These are phyloP conservation scores for Cryptotis parvus DNA, from an alignment of 2,113 vertebrate species.

Conservation along the genomic window DNA sequence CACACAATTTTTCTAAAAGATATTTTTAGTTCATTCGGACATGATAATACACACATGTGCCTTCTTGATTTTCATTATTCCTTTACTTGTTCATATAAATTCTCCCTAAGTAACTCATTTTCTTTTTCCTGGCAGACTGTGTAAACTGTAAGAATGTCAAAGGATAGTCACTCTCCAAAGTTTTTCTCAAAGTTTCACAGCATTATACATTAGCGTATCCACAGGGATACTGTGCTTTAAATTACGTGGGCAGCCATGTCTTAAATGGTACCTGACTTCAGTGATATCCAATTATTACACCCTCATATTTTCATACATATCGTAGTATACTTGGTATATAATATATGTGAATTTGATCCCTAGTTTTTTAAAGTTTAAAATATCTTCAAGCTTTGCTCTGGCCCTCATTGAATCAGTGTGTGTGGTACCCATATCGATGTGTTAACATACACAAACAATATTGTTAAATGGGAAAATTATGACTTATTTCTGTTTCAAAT, in stretches of 20 bases:
- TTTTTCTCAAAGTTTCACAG: not conserved
- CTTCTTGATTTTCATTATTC: not conserved
- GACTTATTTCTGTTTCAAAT: slow-evolving; percentile 24
- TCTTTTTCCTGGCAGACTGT: not conserved
- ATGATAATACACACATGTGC: not conserved
- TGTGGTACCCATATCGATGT: not conserved
- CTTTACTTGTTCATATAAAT: not conserved
- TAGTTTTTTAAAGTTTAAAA: not conserved
- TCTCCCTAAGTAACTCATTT: not conserved
- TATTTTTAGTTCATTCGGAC: not conserved
- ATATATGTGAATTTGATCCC: not conserved
- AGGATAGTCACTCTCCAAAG: not conserved
- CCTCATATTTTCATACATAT: not conserved
- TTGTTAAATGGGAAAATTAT: not conserved
- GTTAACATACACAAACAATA: not conserved
- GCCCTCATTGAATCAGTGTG: not conserved
- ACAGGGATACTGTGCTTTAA: not conserved
- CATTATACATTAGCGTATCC: not conserved
- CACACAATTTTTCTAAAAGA: slow-evolving; percentile 5
- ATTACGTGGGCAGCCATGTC: not conserved
- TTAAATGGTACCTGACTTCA: not conserved
- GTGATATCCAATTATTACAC: not conserved
- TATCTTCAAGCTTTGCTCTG: not conserved
- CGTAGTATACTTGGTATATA: not conserved
- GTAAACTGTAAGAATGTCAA: not conserved